Base-by-base conservation (phyloP, 2,888 invertebrate species). In the Alloscopus bannaensis region DNA sequence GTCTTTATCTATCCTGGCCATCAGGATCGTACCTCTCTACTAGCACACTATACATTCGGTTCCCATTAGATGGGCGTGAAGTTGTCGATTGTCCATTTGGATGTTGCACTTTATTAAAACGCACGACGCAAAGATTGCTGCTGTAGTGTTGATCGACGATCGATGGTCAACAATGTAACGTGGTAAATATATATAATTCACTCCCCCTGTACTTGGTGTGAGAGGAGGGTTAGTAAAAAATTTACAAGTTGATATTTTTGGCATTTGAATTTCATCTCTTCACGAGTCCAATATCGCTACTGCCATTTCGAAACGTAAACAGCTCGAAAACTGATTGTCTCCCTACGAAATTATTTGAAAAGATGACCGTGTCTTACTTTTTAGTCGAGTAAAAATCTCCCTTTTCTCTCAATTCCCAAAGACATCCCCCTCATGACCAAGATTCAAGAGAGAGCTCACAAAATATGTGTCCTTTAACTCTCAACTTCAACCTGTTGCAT, bases 1-100 rank as follows among this genome's bases (percentile, higher is more conserved):
- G n/a, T 60, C 52, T 70, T 64, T 55, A 78, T 78, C 77, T 64
- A 65, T 70, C 26, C 70, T 78, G 70, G 77, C 64, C 70, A 78
- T 78, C 70, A 65, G 69, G 16, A 42, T 70, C 64, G 60, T 59
- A n/a, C n/a, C 47, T 57, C 52, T 42, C 29, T 26, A 75, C 16
- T 52, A 31, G 42, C 52, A 40, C 18, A 11, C 36, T 8, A 36
- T 36, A 36, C 36, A 36, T 13, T 36, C 36, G 36, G 36, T 8
- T 75, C 60, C 52, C 42, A 52, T 52, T 52, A 52, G 28, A 60
- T 70, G 77, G 77, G 77, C 77, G 77, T 78, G 57, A 70, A 65
- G n/a, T 55, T 64, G 55, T 70, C 22, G 55, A 57, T 78, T 78
- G 62, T 57, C 77, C 59, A 70, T 57, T 78, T 78, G 57, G 31